Base-by-base conservation (phyloP, 1,140 invertebrate species). In the Dendroctonus valens region DNA sequence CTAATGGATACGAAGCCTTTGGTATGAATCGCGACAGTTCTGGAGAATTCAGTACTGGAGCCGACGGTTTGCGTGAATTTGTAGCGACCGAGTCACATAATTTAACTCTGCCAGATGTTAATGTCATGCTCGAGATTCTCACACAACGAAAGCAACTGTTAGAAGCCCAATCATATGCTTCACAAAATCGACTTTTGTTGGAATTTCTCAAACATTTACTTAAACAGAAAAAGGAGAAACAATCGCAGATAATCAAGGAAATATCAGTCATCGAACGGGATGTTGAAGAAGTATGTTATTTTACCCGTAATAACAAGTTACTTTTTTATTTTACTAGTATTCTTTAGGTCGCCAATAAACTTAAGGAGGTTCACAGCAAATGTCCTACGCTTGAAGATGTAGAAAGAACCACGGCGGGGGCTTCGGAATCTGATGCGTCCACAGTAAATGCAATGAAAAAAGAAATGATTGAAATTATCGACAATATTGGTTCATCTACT, bases 131-230 rank as follows among this genome's bases (percentile, higher is more conserved):
- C 15, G 89, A 92, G 72, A 83, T 94, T 37, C 79, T 96, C 51
- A 87, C 86, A 2, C 87, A 90, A 60, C 83, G 90, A 41, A 93
- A 94, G 78, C 85, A 91, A 51, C 79, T 92, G 39, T 79, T 96
- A 8, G 90, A 94, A 79, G 88, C 89, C 0, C 91, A 93, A 75
- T 89, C 89, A 0, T 85, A 85, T 67, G 85, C 88, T 0, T 86
- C 89, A 14, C 91, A 95, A 77, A 90, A 90, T 74, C 83, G 88
- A 66, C 78, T 97, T 9, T 77, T 96, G 6, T 86, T 92, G 76
- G 92, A 95, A 74, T 97, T 97, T 77, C 80, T 97, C 5, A 85
- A 87, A 57, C 87, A 92, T 78, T 80, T 96, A 49, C 75, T 88
- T 59, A 82, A 87, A 46, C 86, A 91, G 66, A 93, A 94, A 73